Conservation (phyloP, 2,888 invertebrate species). For the Yponomeuta sedellus region DNA sequence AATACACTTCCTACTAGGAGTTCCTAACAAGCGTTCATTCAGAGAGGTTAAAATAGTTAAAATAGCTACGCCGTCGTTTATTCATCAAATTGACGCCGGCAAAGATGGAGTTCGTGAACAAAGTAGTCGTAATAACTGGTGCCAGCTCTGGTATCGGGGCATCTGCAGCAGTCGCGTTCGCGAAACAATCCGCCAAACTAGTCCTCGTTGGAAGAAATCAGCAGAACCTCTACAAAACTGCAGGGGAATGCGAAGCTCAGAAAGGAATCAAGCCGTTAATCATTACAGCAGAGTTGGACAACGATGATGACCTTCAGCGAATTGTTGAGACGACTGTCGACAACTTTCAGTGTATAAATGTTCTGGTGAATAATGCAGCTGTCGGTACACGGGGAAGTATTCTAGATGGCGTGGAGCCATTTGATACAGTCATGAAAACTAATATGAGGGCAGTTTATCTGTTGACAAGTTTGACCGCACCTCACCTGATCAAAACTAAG, state of each 20-base stretch:
- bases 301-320: constrained; percentile 79
- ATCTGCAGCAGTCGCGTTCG: constrained; percentile 80
- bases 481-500: constrained; percentile 85
- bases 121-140: constrained; percentile 80
- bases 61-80: not conserved
- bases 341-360: constrained; percentile 82
- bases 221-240: constrained; percentile 79
- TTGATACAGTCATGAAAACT: constrained; percentile 87
- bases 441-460: constrained; percentile 88
- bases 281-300: constrained; percentile 79
- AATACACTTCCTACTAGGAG: not conserved
- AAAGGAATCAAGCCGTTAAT: constrained; percentile 69
- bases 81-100: not conserved
- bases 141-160: constrained; percentile 86
- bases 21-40: not conserved
- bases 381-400: constrained; percentile 84
- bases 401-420: constrained; percentile 87
- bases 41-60: not conserved
- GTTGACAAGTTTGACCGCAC: constrained; percentile 87
- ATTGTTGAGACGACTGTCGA: constrained; percentile 81
- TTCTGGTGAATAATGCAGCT: constrained; percentile 92
- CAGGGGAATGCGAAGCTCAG: constrained; percentile 70
- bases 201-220: constrained; percentile 82
- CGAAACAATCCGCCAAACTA: constrained; percentile 79
- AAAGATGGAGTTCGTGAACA: constrained; percentile 75